phyloP scores from a whole-genome alignment of 2,113 vertebrate genomes.

The Dipodomys ordii region DNA sequence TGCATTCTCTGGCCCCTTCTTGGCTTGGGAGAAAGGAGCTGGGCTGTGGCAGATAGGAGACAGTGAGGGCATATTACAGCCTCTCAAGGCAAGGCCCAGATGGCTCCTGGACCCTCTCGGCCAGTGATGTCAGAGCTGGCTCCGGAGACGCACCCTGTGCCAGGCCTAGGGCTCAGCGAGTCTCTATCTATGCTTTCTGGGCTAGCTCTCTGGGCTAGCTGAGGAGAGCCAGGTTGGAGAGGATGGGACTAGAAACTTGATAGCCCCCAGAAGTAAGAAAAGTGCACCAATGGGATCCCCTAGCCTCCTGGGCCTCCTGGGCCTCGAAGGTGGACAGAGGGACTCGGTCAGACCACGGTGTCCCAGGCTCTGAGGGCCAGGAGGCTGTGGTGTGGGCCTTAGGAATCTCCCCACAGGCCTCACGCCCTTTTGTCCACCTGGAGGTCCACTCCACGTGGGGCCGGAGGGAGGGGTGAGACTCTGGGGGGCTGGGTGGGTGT shows the following conservation, averaged over 20 bases:
- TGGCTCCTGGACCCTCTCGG: not conserved
- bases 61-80: not conserved
- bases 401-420: fast-evolving
- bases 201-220: not conserved
- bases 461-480: not conserved
- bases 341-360: not conserved
- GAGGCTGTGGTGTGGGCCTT: not conserved
- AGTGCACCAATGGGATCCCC: no score
- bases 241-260: not conserved
- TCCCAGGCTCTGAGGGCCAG: not conserved
- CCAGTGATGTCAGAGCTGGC: fast-evolving
- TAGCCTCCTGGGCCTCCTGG: not conserved
- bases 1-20: not conserved
- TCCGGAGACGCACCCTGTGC: not conserved
- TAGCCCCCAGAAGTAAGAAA: not conserved
- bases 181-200: not conserved
- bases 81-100: not conserved
- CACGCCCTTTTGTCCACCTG: fast-evolving
- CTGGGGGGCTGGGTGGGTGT: not conserved
- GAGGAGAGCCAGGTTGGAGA: not conserved
- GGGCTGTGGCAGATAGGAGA: not conserved
- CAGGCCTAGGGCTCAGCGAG: not conserved
- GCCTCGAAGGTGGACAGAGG: not conserved
- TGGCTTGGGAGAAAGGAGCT: not conserved
- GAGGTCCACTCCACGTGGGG: not conserved